Evolutionary conservation across 1,140 invertebrate species (phyloP).

Genomic region (Formica exsecta): DNA sequence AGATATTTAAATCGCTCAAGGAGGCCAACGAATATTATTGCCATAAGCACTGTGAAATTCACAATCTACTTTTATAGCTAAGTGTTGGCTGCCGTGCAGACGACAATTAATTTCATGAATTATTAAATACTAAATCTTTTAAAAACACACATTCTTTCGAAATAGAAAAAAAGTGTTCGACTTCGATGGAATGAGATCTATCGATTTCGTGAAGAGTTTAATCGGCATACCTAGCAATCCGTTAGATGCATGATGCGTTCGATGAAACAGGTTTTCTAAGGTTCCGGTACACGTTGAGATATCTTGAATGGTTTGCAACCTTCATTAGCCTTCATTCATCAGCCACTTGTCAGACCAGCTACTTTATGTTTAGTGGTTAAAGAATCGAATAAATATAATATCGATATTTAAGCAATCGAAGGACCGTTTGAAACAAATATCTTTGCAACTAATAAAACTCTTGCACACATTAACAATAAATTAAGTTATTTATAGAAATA

Average conservation of each 20-base stretch:
- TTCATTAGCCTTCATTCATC: slow-evolving; percentile 72
- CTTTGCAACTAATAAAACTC: background rate
- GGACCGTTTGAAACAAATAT: background rate
- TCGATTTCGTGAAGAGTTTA: slow-evolving; percentile 9
- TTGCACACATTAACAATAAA: background rate
- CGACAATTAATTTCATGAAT: slow-evolving; percentile 7
- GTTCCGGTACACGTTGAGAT: slow-evolving; percentile 28
- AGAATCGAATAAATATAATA: background rate
- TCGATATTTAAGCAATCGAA: background rate
- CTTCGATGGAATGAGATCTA: background rate
- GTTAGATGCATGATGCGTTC: slow-evolving; percentile 6
- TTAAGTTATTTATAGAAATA: slow-evolving; percentile 11
- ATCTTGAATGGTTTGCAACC: slow-evolving; percentile 68
- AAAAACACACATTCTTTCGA: background rate
- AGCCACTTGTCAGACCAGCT: slow-evolving; percentile 45
- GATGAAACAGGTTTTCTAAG: slow-evolving; percentile 47
- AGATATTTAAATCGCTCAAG: slow-evolving; percentile 35
- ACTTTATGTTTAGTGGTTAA: slow-evolving; percentile 1
- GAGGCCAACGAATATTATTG: slow-evolving; percentile 6
- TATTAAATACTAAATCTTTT: background rate
- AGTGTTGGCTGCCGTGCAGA: background rate
- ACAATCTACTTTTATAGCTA: background rate
- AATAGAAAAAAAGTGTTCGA: background rate
- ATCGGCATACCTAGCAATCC: slow-evolving; percentile 2
- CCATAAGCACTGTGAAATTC: background rate